These are phyloP conservation scores for Atherinomorus stipes DNA, from an alignment of 2,113 vertebrate genomes.

Conservation along the genomic window DNA sequence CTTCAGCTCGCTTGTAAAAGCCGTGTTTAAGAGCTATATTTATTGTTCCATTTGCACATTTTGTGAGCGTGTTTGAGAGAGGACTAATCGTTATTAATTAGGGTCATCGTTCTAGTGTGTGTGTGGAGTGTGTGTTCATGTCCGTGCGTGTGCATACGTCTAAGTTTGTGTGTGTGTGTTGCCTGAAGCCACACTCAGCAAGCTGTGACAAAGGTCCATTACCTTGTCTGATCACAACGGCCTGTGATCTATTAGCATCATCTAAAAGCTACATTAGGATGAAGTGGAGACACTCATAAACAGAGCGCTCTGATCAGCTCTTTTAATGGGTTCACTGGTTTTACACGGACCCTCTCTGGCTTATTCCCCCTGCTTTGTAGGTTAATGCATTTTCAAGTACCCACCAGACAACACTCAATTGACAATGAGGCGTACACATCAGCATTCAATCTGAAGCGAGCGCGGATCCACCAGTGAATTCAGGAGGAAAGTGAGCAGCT, in stretches of 20 bases:
- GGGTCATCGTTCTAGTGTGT: slow-evolving; percentile 89
- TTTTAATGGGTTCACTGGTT: slow-evolving; percentile 88
- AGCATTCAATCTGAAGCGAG: slow-evolving; percentile 35
- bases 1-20: slow-evolving; percentile 98
- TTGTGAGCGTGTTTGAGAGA: slow-evolving; percentile 78
- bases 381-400: slow-evolving; percentile 82
- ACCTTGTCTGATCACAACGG: slow-evolving; percentile 95
- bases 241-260: slow-evolving; percentile 98
- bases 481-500: slow-evolving; percentile 33
- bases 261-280: slow-evolving; percentile 97
- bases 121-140: slow-evolving; percentile 22
- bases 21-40: slow-evolving; percentile 91
- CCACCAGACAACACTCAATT: slow-evolving; percentile 73
- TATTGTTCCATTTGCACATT: slow-evolving; percentile 99
- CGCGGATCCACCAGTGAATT: slow-evolving; percentile 59
- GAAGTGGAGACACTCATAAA: slow-evolving; percentile 87
- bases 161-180: slow-evolving; percentile 9
- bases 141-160: background rate
- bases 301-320: slow-evolving; percentile 79
- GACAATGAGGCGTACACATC: slow-evolving; percentile 68
- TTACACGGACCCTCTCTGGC: slow-evolving; percentile 80
- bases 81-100: slow-evolving; percentile 99
- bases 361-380: slow-evolving; percentile 70
- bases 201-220: slow-evolving; percentile 98
- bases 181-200: slow-evolving; percentile 96